Evolutionary conservation across 2,888 invertebrate genomes (phyloP).

Genomic region (Macaria liturata): DNA sequence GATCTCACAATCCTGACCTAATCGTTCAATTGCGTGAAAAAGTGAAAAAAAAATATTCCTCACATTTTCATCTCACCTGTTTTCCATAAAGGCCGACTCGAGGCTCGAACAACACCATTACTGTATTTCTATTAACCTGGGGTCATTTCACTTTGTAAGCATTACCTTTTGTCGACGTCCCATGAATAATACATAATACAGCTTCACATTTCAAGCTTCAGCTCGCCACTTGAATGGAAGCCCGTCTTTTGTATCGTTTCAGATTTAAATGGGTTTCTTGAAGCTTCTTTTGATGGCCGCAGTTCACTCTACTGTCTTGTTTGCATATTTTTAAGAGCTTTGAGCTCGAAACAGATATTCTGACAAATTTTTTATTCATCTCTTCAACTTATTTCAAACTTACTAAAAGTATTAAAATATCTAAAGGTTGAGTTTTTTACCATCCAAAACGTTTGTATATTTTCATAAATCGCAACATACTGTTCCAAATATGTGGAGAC

Average conservation of each 20-base stretch:
- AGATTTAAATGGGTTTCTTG: constrained; percentile 27
- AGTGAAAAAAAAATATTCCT: constrained; percentile 20
- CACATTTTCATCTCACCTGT: constrained; percentile 14
- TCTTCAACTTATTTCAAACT: no score
- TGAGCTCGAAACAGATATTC: neutral
- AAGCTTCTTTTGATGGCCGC: constrained; percentile 10
- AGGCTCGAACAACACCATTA: constrained; percentile 41
- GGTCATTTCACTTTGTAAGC: constrained; percentile 62
- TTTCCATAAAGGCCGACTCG: constrained; percentile 29
- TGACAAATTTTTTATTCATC: no score
- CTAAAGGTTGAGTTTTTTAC: constrained; percentile 4
- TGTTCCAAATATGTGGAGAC: constrained; percentile 34
- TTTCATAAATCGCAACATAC: constrained; percentile 5
- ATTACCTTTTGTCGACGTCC: constrained; percentile 47
- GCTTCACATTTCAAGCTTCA: constrained; percentile 34
- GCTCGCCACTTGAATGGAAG: constrained; percentile 45
- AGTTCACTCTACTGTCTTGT: constrained; percentile 13
- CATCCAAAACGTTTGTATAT: constrained; percentile 19
- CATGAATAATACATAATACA: constrained; percentile 60
- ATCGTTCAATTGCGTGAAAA: neutral
- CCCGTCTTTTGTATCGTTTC: constrained; percentile 29
- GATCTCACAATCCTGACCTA: no score
- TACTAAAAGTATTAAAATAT: neutral
- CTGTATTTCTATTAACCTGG: constrained; percentile 66
- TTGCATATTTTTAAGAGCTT: constrained; percentile 7